phyloP scores from a whole-genome alignment of 1,140 invertebrate genomes.

The Neocloeon triangulifer region DNA sequence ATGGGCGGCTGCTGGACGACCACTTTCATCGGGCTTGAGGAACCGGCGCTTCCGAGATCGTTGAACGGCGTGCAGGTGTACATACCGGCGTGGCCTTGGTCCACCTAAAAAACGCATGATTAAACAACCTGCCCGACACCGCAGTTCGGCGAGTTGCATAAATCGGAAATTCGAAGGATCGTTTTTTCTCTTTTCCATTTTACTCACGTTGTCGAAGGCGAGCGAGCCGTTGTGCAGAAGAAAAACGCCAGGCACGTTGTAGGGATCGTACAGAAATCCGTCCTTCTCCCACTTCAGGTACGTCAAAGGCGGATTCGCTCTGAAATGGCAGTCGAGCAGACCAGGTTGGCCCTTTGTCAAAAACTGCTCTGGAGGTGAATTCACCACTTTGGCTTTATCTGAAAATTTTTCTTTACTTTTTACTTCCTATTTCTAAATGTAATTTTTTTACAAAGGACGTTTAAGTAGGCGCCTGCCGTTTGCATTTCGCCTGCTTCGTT shows the following conservation, averaged over 20 bases:
- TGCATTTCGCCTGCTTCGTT: conserved; percentile 59
- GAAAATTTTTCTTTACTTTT: conserved; percentile 6
- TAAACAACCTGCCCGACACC: too few species aligned
- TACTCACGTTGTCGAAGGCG: conserved; percentile 43
- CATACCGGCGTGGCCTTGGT: conserved; percentile 47
- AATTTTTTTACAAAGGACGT: conserved; percentile 64
- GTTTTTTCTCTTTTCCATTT: background rate
- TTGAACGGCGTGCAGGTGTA: conserved; percentile 89
- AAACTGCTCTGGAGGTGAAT: conserved; percentile 66
- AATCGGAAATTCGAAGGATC: too few species aligned
- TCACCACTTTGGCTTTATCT: conserved; percentile 85
- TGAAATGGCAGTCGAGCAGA: conserved; percentile 74
- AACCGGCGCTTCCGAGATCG: conserved; percentile 58
- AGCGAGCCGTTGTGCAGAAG: conserved; percentile 71
- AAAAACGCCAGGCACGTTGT: conserved; percentile 68
- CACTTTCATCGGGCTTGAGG: conserved; percentile 67
- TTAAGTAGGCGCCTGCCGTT: conserved; percentile 68
- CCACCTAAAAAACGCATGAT: too few species aligned
- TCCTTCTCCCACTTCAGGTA: conserved; percentile 87
- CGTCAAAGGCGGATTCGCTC: conserved; percentile 80
- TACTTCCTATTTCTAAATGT: background rate
- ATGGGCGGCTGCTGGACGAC: conserved; percentile 67
- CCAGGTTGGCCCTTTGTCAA: conserved; percentile 75
- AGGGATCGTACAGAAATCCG: conserved; percentile 74
- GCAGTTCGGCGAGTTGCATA: too few species aligned